These are phyloP conservation scores for Laspeyria flexula DNA, from an alignment of 2,888 invertebrate species.

Conservation along the genomic window DNA sequence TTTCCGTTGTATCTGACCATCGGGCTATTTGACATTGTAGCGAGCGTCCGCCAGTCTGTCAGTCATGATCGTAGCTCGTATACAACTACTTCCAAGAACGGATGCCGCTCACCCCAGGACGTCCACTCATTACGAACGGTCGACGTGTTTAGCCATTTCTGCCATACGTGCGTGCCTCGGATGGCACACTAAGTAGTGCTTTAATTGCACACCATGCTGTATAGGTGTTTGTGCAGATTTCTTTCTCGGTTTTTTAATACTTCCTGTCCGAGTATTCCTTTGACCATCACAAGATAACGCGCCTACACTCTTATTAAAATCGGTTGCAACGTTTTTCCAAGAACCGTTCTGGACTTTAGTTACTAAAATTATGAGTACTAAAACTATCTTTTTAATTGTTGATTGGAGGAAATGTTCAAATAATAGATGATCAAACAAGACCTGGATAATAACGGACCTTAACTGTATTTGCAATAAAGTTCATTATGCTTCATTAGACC, in stretches of 20 bases:
- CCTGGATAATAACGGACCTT: background rate
- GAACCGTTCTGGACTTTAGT: no score
- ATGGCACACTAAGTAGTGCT: conserved; percentile 32
- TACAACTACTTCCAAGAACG: conserved; percentile 52
- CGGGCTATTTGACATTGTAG: conserved; percentile 42
- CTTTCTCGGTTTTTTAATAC: conserved; percentile 1
- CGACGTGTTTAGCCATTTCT: conserved; percentile 35
- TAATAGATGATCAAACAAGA: background rate
- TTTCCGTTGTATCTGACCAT: conserved; percentile 47
- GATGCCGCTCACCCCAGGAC: conserved; percentile 59
- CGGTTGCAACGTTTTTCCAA: no score
- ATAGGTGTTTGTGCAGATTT: conserved; percentile 4
- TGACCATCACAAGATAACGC: background rate
- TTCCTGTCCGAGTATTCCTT: conserved; percentile 4
- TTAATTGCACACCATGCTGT: conserved; percentile 37
- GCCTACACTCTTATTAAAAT: background rate
- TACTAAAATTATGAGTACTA: no score
- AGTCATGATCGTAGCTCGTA: conserved; percentile 45
- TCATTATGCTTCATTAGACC: conserved; percentile 32
- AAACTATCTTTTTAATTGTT: background rate
- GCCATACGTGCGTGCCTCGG: conserved; percentile 38
- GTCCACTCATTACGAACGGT: conserved; percentile 57
- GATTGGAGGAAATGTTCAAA: background rate
- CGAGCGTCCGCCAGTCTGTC: conserved; percentile 64
- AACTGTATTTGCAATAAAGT: conserved; percentile 21